These are phyloP conservation scores for Microcebus jonahi DNA, from an alignment of 2,113 vertebrate species.

Conservation along the genomic window DNA sequence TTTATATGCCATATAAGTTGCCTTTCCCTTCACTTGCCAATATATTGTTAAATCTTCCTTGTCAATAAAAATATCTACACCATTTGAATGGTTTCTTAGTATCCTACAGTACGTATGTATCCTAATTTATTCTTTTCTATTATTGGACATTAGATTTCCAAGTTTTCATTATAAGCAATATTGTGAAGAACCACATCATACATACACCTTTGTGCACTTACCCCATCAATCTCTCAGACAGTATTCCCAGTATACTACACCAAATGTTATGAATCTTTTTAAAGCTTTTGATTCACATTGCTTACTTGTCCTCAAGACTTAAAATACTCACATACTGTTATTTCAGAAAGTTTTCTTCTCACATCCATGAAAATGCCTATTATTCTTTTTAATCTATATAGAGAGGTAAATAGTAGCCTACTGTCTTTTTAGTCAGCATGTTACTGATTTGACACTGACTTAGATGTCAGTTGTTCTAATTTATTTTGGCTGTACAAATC, in stretches of 20 bases:
- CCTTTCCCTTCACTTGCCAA: neutral
- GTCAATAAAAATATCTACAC: neutral
- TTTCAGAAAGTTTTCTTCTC: neutral
- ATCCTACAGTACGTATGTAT: neutral
- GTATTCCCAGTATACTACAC: neutral
- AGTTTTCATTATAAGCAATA: neutral
- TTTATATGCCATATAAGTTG: neutral
- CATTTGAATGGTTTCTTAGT: neutral
- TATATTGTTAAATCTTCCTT: neutral
- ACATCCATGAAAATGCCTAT: neutral
- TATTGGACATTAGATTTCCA: neutral
- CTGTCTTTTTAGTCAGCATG: neutral
- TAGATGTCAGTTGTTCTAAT: neutral
- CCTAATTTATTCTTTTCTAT: neutral
- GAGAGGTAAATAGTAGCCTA: neutral
- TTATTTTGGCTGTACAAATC: neutral
- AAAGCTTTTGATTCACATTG: neutral
- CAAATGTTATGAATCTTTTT: neutral
- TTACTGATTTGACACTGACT: neutral
- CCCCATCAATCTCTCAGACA: neutral
- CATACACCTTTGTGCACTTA: neutral
- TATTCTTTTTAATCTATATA: neutral
- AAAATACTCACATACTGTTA: neutral
- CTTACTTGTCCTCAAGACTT: neutral
- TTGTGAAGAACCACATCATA: neutral